Evolutionary conservation across 2,797 vertebrate genomes (phyloP), one percentile per base, ranked within the genome.

Genomic region (Ptychobarbus kaznakovi): DNA sequence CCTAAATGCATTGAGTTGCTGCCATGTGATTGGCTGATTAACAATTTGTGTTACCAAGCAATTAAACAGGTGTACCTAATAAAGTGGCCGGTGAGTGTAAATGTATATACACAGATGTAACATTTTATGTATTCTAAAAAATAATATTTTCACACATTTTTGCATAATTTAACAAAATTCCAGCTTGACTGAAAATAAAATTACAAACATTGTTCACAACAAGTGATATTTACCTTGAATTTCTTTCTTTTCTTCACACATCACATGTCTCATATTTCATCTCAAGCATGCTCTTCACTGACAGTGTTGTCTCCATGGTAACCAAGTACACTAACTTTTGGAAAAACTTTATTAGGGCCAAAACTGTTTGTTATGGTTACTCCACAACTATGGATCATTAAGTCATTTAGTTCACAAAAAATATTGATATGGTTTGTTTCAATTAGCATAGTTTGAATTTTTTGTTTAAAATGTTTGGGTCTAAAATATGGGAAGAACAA

Each of bases 211-310:
- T 76, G 51, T 76, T 76, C 49, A 76, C 18, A 13, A 76, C 16
- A 15, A n/a, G 28, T 56, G 32, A 58, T 76, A 76, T 38, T 76
- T 76, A 76, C 74, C 74, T 76, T 76, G 32, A 38, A 76, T 76
- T 76, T 56, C 51, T 56, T 76, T 76, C 51, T 76, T 76, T 58
- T 76, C 74, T 76, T 76, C 74, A 76, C 51, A 76, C 74, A 76
- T 76, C 74, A 76, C 51, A 76, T 76, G 51, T 56, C 51, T 76
- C 74, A 76, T 58, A 76, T n/a, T 56, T 76, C 74, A 76, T 76
- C 74, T 56, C 74, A 76, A 76, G 74, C 74, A 76, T 76, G 74
- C 74, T 56, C 74, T 76, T 76, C 74, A 56, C 74, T 76, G 74
- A 76, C 74, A 76, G 49, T 58, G 74, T 40, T 76, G 74, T 56